Conservation (phyloP, 2,888 invertebrate species). For the Sinohyriopsis cumingii region DNA sequence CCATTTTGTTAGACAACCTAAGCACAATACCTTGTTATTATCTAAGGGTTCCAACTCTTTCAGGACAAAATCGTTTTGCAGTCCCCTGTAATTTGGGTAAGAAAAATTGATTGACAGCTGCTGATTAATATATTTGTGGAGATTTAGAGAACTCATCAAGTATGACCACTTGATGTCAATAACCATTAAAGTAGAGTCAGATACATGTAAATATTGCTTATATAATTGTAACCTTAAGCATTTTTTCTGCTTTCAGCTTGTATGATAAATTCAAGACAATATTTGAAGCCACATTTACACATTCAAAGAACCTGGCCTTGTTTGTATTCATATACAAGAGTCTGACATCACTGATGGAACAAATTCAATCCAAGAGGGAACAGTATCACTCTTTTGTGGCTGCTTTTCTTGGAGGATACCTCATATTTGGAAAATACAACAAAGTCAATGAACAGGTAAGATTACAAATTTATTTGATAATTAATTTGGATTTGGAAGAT, state of each 20-base stretch:
- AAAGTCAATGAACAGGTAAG: slow-evolving; percentile 75
- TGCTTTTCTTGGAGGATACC: slow-evolving; percentile 72
- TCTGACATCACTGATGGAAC: slow-evolving; percentile 58
- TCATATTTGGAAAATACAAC: slow-evolving; percentile 74
- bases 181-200: background rate
- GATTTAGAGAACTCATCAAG: no score
- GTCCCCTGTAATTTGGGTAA: no score
- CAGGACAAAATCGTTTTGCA: no score
- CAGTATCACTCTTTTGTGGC: slow-evolving; percentile 70
- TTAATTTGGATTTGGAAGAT: no score
- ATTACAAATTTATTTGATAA: background rate
- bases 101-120: no score
- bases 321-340: slow-evolving; percentile 73
- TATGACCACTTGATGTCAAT: background rate
- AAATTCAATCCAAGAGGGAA: slow-evolving; percentile 53
- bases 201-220: slow-evolving; percentile 1
- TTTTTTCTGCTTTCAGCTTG: slow-evolving; percentile 57
- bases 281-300: slow-evolving; percentile 72
- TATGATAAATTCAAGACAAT: slow-evolving; percentile 69
- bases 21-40: no score
- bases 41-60: no score
- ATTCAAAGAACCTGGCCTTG: slow-evolving; percentile 72
- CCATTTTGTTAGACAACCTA: no score
- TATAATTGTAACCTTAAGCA: background rate
- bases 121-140: no score